phyloP scores from a whole-genome alignment of 2,888 invertebrate genomes.

The Clusia tigrina region DNA sequence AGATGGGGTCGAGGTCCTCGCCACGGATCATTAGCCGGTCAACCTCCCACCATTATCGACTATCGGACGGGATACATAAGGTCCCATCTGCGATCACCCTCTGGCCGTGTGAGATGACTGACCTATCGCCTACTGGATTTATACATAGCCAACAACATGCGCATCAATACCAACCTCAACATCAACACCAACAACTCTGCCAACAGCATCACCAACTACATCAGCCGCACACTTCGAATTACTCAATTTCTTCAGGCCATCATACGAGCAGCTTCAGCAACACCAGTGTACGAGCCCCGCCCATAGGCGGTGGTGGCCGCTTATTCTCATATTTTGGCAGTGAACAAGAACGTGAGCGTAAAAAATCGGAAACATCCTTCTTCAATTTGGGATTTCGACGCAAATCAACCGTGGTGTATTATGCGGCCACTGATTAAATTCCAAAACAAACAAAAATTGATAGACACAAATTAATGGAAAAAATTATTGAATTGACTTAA shows the following conservation, averaged over 20 bases:
- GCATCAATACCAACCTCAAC: slow-evolving; percentile 46
- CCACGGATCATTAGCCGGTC: slow-evolving; percentile 64
- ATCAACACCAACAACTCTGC: slow-evolving; percentile 45
- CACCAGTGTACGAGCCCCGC: slow-evolving; percentile 46
- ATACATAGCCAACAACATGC: slow-evolving; percentile 47
- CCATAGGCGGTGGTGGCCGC: slow-evolving; percentile 52
- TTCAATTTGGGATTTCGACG: slow-evolving; percentile 63
- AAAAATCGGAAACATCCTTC: slow-evolving; percentile 64
- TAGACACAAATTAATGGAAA: slow-evolving; percentile 29
- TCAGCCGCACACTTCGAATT: slow-evolving; percentile 51
- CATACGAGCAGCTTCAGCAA: slow-evolving; percentile 49
- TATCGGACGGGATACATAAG: slow-evolving; percentile 77
- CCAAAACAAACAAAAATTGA: slow-evolving; percentile 26
- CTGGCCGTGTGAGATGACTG: slow-evolving; percentile 92
- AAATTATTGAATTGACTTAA: slow-evolving; percentile 27
- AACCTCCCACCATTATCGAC: slow-evolving; percentile 65
- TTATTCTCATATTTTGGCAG: slow-evolving; percentile 62
- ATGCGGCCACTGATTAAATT: slow-evolving; percentile 58
- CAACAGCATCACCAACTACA: slow-evolving; percentile 48
- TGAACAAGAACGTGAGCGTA: slow-evolving; percentile 61
- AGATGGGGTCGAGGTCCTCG: slow-evolving; percentile 84
- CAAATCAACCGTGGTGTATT: slow-evolving; percentile 62
- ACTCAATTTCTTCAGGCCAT: slow-evolving; percentile 36
- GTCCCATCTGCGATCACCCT: slow-evolving; percentile 90
- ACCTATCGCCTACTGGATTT: slow-evolving; percentile 63